phyloP scores from a whole-genome alignment of 1,140 invertebrate species.

The Schlechtendalia chinensis region DNA sequence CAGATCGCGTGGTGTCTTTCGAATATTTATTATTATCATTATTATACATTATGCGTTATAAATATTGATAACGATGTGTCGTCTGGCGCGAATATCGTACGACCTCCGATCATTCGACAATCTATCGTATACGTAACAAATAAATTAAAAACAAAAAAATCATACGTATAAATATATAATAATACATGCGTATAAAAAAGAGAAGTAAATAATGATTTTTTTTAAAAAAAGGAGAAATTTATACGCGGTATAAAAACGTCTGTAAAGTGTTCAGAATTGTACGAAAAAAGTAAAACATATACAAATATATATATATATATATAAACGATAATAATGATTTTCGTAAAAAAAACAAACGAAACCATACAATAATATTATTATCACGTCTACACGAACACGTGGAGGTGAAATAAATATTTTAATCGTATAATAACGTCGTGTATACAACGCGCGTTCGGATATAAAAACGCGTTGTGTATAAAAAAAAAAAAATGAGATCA shows the following conservation, averaged over 20 bases:
- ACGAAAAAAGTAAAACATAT: neutral
- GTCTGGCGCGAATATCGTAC: neutral
- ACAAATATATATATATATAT: too few species aligned
- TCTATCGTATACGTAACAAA: neutral
- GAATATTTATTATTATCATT: neutral
- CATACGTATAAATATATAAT: neutral
- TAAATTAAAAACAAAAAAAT: neutral
- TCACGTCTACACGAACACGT: too few species aligned
- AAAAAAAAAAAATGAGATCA: conserved; percentile 32
- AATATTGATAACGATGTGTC: too few species aligned
- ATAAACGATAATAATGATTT: neutral
- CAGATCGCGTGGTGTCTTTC: neutral
- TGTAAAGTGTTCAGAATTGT: neutral
- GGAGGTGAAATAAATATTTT: too few species aligned
- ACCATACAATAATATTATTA: neutral
- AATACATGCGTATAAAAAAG: neutral
- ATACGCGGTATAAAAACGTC: neutral
- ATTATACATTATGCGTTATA: too few species aligned
- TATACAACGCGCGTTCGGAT: neutral
- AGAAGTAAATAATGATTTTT: neutral
- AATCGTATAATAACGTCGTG: neutral
- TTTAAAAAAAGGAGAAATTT: too few species aligned
- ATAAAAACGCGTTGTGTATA: neutral
- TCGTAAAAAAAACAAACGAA: too few species aligned
- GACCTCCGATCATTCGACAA: too few species aligned